A percentile compares a stretch with the other conserved stretches of the same genome.
These are phyloP conservation scores for Coregonus clupeaformis DNA, from an alignment of 2,113 vertebrate genomes.

Conservation along the genomic window DNA sequence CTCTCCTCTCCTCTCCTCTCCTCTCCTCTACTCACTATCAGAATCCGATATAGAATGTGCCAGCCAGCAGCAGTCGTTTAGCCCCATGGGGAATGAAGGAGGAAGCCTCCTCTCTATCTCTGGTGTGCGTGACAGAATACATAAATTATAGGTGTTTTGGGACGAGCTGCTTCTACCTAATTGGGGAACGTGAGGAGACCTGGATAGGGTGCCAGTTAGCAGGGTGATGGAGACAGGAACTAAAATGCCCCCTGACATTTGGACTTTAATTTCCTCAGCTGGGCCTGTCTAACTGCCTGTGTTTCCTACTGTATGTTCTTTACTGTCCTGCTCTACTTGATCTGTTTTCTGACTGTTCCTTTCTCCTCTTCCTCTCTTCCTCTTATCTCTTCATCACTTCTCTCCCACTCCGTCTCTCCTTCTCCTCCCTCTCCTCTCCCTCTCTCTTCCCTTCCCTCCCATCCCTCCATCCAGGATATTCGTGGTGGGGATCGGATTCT, in stretches of 20 bases:
- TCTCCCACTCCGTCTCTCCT: not conserved
- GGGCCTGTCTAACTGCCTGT: slow-evolving; percentile 24
- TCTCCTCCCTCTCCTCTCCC: not conserved
- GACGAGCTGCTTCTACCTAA: not conserved
- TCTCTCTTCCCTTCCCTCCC: slow-evolving; percentile 24
- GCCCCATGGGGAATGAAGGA: not conserved
- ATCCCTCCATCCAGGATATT: slow-evolving; percentile 84
- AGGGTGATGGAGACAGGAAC: not conserved
- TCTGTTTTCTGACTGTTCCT: slow-evolving; percentile 1
- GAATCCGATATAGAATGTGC: not conserved
- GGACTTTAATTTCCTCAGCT: not conserved
- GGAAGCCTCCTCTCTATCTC: not conserved
- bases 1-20: not conserved
- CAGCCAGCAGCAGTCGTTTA: not conserved
- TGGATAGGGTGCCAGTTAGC: not conserved
- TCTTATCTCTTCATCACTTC: no score
- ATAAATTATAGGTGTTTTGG: not conserved
- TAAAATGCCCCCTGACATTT: not conserved
- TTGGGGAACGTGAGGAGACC: not conserved
- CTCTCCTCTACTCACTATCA: not conserved
- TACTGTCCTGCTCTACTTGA: not conserved
- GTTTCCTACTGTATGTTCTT: slow-evolving; percentile 3
- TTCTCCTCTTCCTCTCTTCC: slow-evolving; percentile 16
- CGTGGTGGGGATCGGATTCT: slow-evolving; percentile 94
- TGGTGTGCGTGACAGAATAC: not conserved